phyloP scores from a whole-genome alignment of 64 coral and sea anemone genomes.

The Actinia tenebrosa region DNA sequence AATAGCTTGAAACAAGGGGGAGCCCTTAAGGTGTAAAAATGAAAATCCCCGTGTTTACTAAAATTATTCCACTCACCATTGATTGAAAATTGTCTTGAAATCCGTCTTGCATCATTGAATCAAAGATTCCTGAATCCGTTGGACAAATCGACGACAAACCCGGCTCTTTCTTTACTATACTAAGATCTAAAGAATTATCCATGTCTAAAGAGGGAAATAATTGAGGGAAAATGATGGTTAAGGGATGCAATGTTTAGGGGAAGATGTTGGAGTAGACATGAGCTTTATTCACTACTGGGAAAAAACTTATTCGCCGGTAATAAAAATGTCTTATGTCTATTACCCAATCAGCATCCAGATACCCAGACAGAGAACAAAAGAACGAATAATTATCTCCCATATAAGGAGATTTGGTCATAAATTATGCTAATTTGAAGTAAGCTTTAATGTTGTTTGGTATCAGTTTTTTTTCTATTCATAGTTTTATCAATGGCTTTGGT shows the following conservation, averaged over 20 bases:
- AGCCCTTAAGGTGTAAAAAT: not conserved
- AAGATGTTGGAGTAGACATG: slow-evolving; percentile 14
- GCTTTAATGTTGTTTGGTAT: slow-evolving; percentile 22
- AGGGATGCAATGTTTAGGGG: not conserved
- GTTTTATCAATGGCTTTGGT: slow-evolving; percentile 9
- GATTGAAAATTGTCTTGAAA: slow-evolving; percentile 88
- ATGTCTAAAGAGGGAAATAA: slow-evolving; percentile 23
- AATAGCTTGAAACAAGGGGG: slow-evolving; percentile 10
- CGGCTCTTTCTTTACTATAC: slow-evolving; percentile 87
- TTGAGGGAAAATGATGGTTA: not conserved
- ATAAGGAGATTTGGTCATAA: slow-evolving; percentile 46
- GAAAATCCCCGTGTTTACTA: slow-evolving; percentile 8
- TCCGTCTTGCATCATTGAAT: slow-evolving; percentile 83
- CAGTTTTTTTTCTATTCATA: slow-evolving; percentile 38
- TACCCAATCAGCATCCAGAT: slow-evolving; percentile 62
- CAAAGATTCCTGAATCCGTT: slow-evolving; percentile 72
- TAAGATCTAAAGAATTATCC: slow-evolving; percentile 76
- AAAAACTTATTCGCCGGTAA: slow-evolving; percentile 36
- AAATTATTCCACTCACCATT: slow-evolving; percentile 55
- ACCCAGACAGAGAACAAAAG: slow-evolving; percentile 13
- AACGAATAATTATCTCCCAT: slow-evolving; percentile 19
- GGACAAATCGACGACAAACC: slow-evolving; percentile 66
- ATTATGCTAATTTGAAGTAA: slow-evolving; percentile 69
- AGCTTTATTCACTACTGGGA: slow-evolving; percentile 48
- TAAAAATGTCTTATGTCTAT: slow-evolving; percentile 30